phyloP scores from a whole-genome alignment of 2,888 invertebrate genomes.

The Congeria kusceri region DNA sequence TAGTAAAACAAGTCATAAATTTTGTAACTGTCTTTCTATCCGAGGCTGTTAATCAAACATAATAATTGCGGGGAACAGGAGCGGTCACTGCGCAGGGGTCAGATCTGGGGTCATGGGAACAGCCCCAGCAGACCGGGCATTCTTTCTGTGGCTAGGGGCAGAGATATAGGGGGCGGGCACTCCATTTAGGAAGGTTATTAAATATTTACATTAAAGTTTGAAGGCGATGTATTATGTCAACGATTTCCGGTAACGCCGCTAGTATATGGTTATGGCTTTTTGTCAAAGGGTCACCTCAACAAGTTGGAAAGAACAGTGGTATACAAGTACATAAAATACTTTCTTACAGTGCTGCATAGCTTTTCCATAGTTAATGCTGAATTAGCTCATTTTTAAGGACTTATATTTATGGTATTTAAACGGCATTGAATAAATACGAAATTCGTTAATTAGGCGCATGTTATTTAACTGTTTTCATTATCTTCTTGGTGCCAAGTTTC shows the following conservation, averaged over 20 bases:
- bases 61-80: slow-evolving; percentile 30
- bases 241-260: background rate
- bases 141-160: slow-evolving; percentile 13
- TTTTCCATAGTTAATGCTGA: too few relatives aligned
- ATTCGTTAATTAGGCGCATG: too few relatives aligned
- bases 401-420: too few relatives aligned
- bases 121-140: slow-evolving; percentile 33
- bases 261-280: too few relatives aligned
- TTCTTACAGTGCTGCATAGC: too few relatives aligned
- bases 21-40: slow-evolving; percentile 34
- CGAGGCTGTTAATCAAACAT: slow-evolving; percentile 15
- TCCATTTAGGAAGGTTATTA: slow-evolving; percentile 29
- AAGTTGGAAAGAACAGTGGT: too few relatives aligned
- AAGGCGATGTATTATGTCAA: slow-evolving; percentile 10
- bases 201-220: slow-evolving; percentile 46
- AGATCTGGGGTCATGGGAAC: slow-evolving; percentile 56
- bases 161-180: background rate
- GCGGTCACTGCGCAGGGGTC: slow-evolving; percentile 40
- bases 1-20: slow-evolving; percentile 32
- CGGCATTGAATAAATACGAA: too few relatives aligned
- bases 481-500: too few relatives aligned
- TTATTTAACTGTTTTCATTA: too few relatives aligned
- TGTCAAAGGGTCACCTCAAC: too few relatives aligned
- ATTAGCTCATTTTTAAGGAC: too few relatives aligned
- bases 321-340: too few relatives aligned